phyloP scores from a whole-genome alignment of 2,797 vertebrate species.

The Tangara arthus region DNA sequence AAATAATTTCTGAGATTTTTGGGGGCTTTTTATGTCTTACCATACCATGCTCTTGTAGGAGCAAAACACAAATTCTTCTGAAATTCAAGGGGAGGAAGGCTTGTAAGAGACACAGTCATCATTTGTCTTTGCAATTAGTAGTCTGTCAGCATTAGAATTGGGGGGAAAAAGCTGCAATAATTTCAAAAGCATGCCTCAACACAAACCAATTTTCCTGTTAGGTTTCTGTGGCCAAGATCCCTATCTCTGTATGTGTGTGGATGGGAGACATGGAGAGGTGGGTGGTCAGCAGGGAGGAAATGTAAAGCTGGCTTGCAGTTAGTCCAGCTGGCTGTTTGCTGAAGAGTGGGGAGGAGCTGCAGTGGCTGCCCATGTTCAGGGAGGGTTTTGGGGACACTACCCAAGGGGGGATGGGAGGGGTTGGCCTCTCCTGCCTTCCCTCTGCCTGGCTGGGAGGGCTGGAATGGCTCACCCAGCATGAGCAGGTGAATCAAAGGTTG shows the following conservation, averaged over 20 bases:
- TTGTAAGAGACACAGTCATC: background rate
- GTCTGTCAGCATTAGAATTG: background rate
- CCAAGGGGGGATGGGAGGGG: background rate
- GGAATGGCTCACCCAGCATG: accelerated
- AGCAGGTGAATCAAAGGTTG: background rate
- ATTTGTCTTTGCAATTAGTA: background rate
- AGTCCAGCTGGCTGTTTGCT: background rate
- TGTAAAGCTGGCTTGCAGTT: background rate
- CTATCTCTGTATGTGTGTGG: accelerated
- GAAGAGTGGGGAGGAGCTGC: background rate
- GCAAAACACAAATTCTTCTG: background rate
- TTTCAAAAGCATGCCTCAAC: background rate
- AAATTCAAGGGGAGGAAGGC: background rate
- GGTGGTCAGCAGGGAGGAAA: background rate
- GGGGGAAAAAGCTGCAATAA: accelerated
- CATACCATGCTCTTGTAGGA: background rate
- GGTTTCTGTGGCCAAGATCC: background rate
- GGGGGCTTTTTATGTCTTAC: background rate
- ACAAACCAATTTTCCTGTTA: background rate
- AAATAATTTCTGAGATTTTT: background rate
- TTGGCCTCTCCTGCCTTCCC: background rate
- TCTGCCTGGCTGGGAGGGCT: background rate
- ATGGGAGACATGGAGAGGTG: background rate
- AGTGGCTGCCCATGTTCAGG: accelerated
- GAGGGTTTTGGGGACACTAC: background rate